phyloP scores from a whole-genome alignment of 1,140 invertebrate genomes.

The Hirudo medicinalis region DNA sequence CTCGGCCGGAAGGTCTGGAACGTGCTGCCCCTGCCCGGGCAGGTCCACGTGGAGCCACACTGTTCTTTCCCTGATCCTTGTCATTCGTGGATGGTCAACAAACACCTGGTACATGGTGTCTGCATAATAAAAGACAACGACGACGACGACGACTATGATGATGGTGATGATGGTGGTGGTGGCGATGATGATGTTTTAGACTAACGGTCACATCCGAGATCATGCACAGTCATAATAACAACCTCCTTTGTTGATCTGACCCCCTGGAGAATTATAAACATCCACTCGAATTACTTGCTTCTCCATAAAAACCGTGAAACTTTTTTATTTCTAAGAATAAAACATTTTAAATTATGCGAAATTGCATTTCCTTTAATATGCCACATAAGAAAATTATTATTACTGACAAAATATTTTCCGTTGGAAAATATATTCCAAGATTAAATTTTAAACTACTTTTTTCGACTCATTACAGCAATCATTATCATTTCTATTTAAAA shows the following conservation, averaged over 20 bases:
- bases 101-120: conserved; percentile 43
- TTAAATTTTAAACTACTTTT: too few species aligned
- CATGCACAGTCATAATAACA: conserved; percentile 73
- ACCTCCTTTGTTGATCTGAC: conserved; percentile 62
- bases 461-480: too few species aligned
- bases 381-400: not conserved
- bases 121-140: conserved; percentile 24
- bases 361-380: not conserved
- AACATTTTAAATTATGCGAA: not conserved
- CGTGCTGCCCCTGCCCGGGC: conserved; percentile 71
- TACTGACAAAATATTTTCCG: not conserved
- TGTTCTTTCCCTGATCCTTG: conserved; percentile 65
- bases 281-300: not conserved
- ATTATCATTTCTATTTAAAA: too few species aligned
- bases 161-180: not conserved
- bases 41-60: conserved; percentile 77
- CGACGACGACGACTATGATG: conserved; percentile 4
- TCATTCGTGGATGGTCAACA: conserved; percentile 64
- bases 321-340: not conserved
- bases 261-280: conserved; percentile 46
- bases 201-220: conserved; percentile 77
- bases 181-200: conserved; percentile 29
- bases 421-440: too few species aligned
- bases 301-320: not conserved
- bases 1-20: conserved; percentile 52